Base-by-base conservation (phyloP, 2,888 invertebrate species). In the Cerastoderma edule region DNA sequence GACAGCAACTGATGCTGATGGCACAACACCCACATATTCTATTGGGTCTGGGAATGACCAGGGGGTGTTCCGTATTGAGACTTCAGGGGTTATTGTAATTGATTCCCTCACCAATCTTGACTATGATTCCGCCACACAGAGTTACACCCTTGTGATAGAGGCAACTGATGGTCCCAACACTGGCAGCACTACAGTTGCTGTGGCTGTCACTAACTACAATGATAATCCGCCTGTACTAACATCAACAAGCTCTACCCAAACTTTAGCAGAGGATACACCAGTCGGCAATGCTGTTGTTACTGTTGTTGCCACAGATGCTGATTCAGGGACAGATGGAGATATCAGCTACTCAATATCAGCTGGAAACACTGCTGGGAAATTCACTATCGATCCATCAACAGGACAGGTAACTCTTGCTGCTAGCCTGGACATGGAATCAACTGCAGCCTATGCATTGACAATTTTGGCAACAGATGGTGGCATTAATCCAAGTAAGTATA, bases 111-210 rank as follows among this genome's bases (percentile, higher is more conserved):
- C 69, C 10, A 78, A 75, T 50, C 63, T 81, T 10, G 71, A 89
- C 63, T 90, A 87, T 60, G 90, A 90, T 67, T 82, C 85, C 1
- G 82, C 72, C 10, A 80, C 75, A 1, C 83, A 84, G 66, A 79
- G 81, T 6, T 89, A 90, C 74, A 68, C 75, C 1, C 68, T 89
- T 22, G 80, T 80, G 16, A 76, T 87, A 0, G 28, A 72, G 6
- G 88, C 86, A 22, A 80, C 75, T 57, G 90, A 89, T 63, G 83
- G 84, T 19, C 72, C 76, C 35, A 79, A 70, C 32, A 70, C 75
- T 16, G 81, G 75, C 1, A 85, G 87, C 0, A 80, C 89, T 10
- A 85, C 83, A 6, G 85, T 98, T 24, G 97, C 97, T 92, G 94
- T 98, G 39, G 95, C 84, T 95, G 77, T 85, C 10, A 75, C 75